These are phyloP conservation scores for Tetrax tetrax DNA, from an alignment of 2,113 vertebrate species.

Conservation along the genomic window DNA sequence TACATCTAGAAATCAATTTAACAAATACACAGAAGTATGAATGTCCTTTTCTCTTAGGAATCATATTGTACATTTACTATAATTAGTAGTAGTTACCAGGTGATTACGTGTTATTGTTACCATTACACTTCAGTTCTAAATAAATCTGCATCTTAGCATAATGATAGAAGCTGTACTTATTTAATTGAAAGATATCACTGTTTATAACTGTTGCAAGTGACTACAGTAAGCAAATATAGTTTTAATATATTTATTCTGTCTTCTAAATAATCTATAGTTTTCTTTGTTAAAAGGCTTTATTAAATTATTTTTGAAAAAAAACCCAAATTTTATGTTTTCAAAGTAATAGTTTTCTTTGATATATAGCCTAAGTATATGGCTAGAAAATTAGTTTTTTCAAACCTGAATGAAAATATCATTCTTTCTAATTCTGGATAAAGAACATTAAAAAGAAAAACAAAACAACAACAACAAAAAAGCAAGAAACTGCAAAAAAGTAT, in stretches of 20 bases:
- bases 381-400: not conserved
- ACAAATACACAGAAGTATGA: not conserved
- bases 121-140: not conserved
- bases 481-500: not conserved
- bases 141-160: not conserved
- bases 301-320: not conserved
- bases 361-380: not conserved
- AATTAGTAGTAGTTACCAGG: not conserved
- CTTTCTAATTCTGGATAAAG: not conserved
- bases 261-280: not conserved
- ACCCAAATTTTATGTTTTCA: not conserved
- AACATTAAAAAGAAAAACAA: not conserved
- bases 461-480: not conserved
- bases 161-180: not conserved
- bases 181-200: not conserved
- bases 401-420: not conserved
- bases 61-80: not conserved
- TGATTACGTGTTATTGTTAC: not conserved
- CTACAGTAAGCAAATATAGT: not conserved
- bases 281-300: not conserved
- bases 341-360: not conserved
- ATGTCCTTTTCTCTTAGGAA: not conserved
- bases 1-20: not conserved
- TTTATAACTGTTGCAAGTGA: not conserved
- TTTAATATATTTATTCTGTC: not conserved